phyloP scores from a whole-genome alignment of 2,797 vertebrate species.

The Pelodytes ibericus region DNA sequence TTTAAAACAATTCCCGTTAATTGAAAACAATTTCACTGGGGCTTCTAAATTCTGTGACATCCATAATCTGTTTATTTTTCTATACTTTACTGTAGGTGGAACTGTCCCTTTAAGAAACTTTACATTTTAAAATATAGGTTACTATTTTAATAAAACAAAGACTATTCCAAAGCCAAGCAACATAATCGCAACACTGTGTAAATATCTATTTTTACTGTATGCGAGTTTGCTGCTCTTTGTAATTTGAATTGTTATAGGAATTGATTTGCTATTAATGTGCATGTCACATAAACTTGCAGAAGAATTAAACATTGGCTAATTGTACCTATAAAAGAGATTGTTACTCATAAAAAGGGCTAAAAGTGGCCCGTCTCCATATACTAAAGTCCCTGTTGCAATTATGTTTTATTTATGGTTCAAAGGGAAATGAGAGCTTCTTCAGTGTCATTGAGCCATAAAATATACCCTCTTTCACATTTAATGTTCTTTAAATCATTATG shows the following conservation, averaged over 20 bases:
- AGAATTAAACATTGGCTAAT: slow-evolving; percentile 59
- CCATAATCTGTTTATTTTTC: too few species aligned
- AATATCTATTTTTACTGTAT: neutral
- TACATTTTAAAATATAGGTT: too few species aligned
- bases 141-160: too few species aligned
- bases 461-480: slow-evolving; percentile 49
- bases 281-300: slow-evolving; percentile 39
- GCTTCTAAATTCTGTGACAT: too few species aligned
- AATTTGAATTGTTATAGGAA: slow-evolving; percentile 55
- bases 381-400: slow-evolving; percentile 54
- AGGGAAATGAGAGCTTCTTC: slow-evolving; percentile 56
- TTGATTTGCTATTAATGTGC: slow-evolving; percentile 58
- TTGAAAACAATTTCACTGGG: too few species aligned
- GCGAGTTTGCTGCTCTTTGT: slow-evolving; percentile 34
- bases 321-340: slow-evolving; percentile 57
- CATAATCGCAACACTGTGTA: too few species aligned
- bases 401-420: slow-evolving; percentile 56
- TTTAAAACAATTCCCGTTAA: too few species aligned
- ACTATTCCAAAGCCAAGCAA: too few species aligned
- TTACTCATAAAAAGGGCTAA: slow-evolving; percentile 50
- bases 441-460: slow-evolving; percentile 56
- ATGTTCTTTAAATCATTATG: slow-evolving; percentile 48
- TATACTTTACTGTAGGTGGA: too few species aligned
- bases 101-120: too few species aligned
- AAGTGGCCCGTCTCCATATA: slow-evolving; percentile 48